Base-by-base conservation (phyloP, 2,113 vertebrate species). In the Sylvietta virens region DNA sequence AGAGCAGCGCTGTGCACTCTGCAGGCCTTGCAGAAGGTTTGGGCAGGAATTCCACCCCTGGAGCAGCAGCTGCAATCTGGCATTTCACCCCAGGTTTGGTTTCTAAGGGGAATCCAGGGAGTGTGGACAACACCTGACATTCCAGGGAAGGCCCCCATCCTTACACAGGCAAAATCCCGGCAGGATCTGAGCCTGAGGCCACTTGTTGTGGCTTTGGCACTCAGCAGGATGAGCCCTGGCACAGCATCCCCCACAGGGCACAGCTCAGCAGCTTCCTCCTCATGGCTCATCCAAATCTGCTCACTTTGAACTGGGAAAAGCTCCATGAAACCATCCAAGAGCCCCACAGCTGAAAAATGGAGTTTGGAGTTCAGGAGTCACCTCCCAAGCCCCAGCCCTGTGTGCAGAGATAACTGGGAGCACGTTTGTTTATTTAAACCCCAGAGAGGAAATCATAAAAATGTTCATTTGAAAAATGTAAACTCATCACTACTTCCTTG, bases 401-500 rank as follows among this genome's bases (percentile, higher is more conserved):
- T 24, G 64, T 26, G 56, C 79, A 51, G n/a, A 67, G 93, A 56
- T 19, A 78, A 93, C 66, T 47, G 60, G 79, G 39, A 58, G 71
- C 47, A 60, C 54, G 20, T 44, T 13, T 45, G 73, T 94, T 94
- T 94, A 77, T 81, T 86, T 72, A 71, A 96, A 90, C 62, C 47
- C 50, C 12, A 47, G 88, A 65, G 88, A 77, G 67, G 93, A 91
- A 93, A 77, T 58, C 30, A 91, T 72, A 60, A 92, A 95, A 84
- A 83, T 28, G 54, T 64, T 66, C 45, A 88, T 88, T 51, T 77
- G 85, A 65, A n/a, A 90, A 91, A 87, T 53, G 76, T 40, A 56
- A 92, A 91, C 19, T 66, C 40, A 54, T 70, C 37, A 11, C 21
- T 21, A 11, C 74, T 67, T 83, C 92, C 79, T 86, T 50, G 45